Conservation (phyloP, 1,140 invertebrate genomes). For the Apolygus lucorum region DNA sequence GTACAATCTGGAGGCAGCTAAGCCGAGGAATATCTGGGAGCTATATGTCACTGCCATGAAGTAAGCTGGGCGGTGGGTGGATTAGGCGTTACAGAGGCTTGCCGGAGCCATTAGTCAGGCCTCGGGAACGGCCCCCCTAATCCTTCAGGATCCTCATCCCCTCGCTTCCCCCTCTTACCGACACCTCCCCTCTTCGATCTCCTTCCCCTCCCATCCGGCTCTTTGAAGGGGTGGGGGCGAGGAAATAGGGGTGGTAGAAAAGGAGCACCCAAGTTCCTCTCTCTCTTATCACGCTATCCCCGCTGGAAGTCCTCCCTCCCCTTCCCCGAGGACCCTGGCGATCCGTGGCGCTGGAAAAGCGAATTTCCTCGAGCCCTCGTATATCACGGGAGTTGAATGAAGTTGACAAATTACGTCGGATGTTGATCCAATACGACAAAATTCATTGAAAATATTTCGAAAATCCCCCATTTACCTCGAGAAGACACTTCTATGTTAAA, state of each 20-base stretch:
- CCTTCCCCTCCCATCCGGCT: too few species aligned
- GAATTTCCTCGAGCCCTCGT: too few species aligned
- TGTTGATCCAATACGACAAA: too few species aligned
- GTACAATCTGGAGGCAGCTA: conserved; percentile 15
- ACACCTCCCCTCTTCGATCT: background rate
- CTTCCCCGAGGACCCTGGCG: too few species aligned
- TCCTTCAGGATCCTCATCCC: conserved; percentile 9
- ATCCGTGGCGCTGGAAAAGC: too few species aligned
- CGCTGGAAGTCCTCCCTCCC: too few species aligned
- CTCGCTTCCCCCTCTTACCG: background rate
- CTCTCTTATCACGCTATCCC: background rate
- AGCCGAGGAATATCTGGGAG: conserved; percentile 12
- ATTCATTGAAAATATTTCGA: too few species aligned
- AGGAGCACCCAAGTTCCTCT: background rate
- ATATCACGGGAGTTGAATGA: background rate
- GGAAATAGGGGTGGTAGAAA: too few species aligned
- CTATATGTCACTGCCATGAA: conserved; percentile 9
- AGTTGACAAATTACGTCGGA: background rate
- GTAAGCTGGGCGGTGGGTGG: conserved; percentile 14
- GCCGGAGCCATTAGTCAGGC: conserved; percentile 11
- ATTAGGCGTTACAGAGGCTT: conserved; percentile 13
- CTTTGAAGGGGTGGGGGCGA: background rate
- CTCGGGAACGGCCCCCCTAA: background rate
- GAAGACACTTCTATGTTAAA: too few species aligned
- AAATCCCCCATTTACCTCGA: too few species aligned